Evolutionary conservation across 2,113 vertebrate genomes (phyloP), one percentile per base, ranked within the genome.

Genomic region (Chaetodon trifascialis): DNA sequence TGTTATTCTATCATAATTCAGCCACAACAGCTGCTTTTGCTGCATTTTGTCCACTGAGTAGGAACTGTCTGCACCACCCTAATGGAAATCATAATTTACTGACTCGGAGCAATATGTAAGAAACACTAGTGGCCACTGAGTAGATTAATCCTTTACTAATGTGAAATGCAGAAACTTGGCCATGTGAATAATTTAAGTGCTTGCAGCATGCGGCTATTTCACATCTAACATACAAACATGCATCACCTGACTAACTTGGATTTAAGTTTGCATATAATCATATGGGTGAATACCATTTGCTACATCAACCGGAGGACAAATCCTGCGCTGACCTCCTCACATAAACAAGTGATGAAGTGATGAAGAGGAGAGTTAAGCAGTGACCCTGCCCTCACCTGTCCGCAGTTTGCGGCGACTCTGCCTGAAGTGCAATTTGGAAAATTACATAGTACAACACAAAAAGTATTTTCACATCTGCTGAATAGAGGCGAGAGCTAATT

Each of bases 401-500:
- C 80, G n/a, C 89, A 91, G 88, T 92, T 94, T 92, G 79, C 56
- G 64, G 93, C 89, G 83, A 88, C 89, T 95, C 86, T 79, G 87
- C 66, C 83, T 90, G 76, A 94, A 90, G 80, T 85, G 93, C 93
- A 95, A 95, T 95, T 95, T 93, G 71, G 87, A 92, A 93, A 95
- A 95, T 94, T 73, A 88, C 91, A 91, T 91, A 92, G 92, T 92
- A 93, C 90, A 94, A 92, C 83, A 87, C 62, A 86, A 90, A 95
- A 94, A 88, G 88, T 96, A 94, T 95, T 95, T 96, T 95, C 88
- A 94, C 92, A 94, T 95, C 94, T 84, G 92, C 93, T 88, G 95
- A 93, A 91, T 94, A 93, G 95, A 92, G 91, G 93, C 40, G 85
- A 63, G 90, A 86, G 94, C 92, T 96, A 97, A 97, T 97, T 94